Evolutionary conservation across 2,888 invertebrate species (phyloP), one percentile per base, ranked within the genome.

Genomic region (Sphaerophoria rueppellii): DNA sequence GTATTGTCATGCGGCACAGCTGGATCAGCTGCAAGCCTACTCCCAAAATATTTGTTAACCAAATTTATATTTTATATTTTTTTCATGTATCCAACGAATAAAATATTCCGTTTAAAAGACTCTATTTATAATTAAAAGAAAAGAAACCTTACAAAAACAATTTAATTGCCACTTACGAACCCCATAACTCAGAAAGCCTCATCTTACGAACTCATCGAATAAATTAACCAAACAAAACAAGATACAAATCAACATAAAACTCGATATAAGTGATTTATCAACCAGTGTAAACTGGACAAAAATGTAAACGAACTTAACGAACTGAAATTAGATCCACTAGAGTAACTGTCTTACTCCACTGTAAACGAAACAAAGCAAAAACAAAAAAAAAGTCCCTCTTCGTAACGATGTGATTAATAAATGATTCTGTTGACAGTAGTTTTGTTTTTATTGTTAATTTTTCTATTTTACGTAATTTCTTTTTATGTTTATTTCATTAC

Each of bases 401-500:
- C 14, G 40, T 46, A 4, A 6, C 9, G 16, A n/a, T 54, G n/a
- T 14, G 24, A 16, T 37, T 40, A 34, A 57, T 48, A 72, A 60
- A 65, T 50, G 43, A 52, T 24, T 60, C 32, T 73, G 52, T 65
- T 65, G 65, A 65, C 65, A 52, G 14, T 34, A 14, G 37, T 58
- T 58, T 40, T 14, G 37, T 58, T 50, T 1, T 58, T 58, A 37
- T 58, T 37, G 5, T 61, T 43, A n/a, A 12, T n/a, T 12, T 46
- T 3, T 32, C 12, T 43, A 7, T 32, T 46, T 60, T n/a, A 16
- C 9, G 24, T 37, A 40, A 16, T 37, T 4, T 43, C 3, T 32
- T 32, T 34, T 54, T 65, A 55, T 35, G 48, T 77, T 71, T 72
- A 72, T 87, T 87, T 43, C 87, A 87, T 91, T 91, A 7, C 90